These are phyloP conservation scores for Euspilapteryx auroguttella DNA, from an alignment of 2,888 invertebrate genomes.

Conservation along the genomic window DNA sequence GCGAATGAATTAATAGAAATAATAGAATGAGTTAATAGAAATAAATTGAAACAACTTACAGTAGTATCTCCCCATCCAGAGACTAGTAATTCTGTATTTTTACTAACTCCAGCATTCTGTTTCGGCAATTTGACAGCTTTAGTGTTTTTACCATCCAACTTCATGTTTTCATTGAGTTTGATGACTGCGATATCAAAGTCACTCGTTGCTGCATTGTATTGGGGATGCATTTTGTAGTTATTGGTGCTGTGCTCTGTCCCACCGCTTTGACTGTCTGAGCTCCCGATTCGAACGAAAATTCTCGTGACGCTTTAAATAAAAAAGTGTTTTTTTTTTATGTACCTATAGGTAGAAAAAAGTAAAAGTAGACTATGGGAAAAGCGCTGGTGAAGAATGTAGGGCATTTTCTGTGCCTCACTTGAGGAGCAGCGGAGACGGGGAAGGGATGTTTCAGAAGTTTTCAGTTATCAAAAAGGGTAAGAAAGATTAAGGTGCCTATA, in stretches of 20 bases:
- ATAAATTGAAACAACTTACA: no score
- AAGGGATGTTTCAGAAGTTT: no score
- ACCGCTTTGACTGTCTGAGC: conserved; percentile 23
- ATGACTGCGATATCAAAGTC: conserved; percentile 50
- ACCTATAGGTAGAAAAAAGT: no score
- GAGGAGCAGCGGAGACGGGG: no score
- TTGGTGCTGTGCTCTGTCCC: conserved; percentile 33
- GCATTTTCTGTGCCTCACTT: no score
- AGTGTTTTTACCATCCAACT: conserved; percentile 20
- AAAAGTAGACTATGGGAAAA: no score
- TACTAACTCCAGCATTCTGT: conserved; percentile 12
- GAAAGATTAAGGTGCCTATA: no score
- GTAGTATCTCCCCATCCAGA: conserved; percentile 41
- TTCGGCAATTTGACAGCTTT: conserved; percentile 16
- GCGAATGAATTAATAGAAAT: no score
- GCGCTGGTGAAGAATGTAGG: no score
- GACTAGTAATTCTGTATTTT: conserved; percentile 18
- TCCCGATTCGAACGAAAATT: conserved; percentile 33
- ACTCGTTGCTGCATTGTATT: conserved; percentile 24
- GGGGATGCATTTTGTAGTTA: conserved; percentile 22
- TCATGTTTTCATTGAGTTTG: conserved; percentile 15
- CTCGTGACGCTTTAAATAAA: conserved; percentile 22
- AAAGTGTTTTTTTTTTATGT: no score
- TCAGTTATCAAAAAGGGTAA: no score
- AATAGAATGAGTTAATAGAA: no score